Base-by-base conservation (phyloP, 2,888 invertebrate genomes). In the Sminthurinus aureus region DNA sequence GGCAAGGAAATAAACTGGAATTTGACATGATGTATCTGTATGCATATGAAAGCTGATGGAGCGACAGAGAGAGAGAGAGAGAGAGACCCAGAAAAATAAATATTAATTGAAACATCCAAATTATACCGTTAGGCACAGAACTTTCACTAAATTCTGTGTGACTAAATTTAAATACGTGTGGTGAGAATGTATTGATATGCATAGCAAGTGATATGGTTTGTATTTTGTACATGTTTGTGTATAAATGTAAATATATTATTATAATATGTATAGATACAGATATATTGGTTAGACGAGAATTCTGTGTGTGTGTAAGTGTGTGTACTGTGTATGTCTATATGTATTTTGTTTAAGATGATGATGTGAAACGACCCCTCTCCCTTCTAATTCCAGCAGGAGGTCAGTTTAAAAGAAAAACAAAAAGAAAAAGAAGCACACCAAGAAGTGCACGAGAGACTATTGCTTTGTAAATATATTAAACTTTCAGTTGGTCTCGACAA, bases 401-500 rank as follows among this genome's bases (percentile, higher is more conserved):
- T 77, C 77, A 77, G 77, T 77, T 58, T 77, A 77, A n/a, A n/a
- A 76, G 52, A 52, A 76, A 20, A 75, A 75, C 73, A 73, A 20
- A 24, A 73, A 20, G 78, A 51, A 58, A 58, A 78, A 79, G 74
- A 18, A 18, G 51, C 12, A 77, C 22, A 13, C 20, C 12, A 77
- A 52, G 77, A 80, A 80, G 80, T 71, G 80, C 66, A 69, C 80
- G 73, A 71, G 52, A 79, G 69, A 69, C 22, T 18, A 69, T n/a
- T 15, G 71, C 38, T 71, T 80, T 80, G 80, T 69, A 38, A 38
- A 80, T 75, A 81, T 38, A 69, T 22, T 75, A 66, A 75, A 81
- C 81, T 81, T 81, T 81, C 81, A 81, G 81, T 81, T 81, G 75
- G 74, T 81, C 75, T 81, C 81, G 81, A 81, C 81, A 52, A 75